Conservation (phyloP, 2,113 vertebrate species). For the Leptodactylus fuscus region DNA sequence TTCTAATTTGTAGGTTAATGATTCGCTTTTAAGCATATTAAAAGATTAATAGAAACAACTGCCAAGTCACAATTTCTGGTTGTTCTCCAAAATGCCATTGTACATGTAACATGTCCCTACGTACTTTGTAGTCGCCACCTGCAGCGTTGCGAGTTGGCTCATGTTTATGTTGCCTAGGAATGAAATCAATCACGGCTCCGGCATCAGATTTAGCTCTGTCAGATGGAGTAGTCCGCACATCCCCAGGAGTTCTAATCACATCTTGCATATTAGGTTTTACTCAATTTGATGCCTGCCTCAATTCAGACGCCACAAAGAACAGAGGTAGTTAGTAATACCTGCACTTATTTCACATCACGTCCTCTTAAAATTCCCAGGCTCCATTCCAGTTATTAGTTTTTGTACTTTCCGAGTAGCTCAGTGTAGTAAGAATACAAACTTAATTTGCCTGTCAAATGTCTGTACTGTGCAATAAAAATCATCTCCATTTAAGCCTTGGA, state of each 20-base stretch:
- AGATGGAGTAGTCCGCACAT: not conserved
- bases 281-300: conserved; percentile 28
- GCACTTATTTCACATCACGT: conserved; percentile 38
- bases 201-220: conserved; percentile 3
- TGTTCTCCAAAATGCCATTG: not conserved
- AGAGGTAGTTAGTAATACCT: conserved; percentile 39
- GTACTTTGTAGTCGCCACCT: not conserved
- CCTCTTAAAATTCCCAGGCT: conserved; percentile 28
- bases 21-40: not conserved
- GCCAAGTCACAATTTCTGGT: not conserved
- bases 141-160: not conserved
- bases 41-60: not conserved
- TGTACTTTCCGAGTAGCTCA: conserved; percentile 26
- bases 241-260: conserved; percentile 40
- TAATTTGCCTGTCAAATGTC: conserved; percentile 40
- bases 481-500: conserved; percentile 18
- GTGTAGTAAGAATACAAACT: conserved; percentile 7
- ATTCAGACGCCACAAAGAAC: conserved; percentile 11
- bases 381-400: conserved; percentile 45
- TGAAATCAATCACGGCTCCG: conserved; percentile 11
- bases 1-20: not conserved
- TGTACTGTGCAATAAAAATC: conserved; percentile 40
- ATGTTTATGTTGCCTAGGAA: not conserved
- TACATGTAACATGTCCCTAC: not conserved
- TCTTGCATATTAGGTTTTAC: conserved; percentile 44